A percentile compares a stretch with the other conserved stretches of the same genome.
phyloP scores from a whole-genome alignment of 2,888 invertebrate species.

The Oscheius sp. region DNA sequence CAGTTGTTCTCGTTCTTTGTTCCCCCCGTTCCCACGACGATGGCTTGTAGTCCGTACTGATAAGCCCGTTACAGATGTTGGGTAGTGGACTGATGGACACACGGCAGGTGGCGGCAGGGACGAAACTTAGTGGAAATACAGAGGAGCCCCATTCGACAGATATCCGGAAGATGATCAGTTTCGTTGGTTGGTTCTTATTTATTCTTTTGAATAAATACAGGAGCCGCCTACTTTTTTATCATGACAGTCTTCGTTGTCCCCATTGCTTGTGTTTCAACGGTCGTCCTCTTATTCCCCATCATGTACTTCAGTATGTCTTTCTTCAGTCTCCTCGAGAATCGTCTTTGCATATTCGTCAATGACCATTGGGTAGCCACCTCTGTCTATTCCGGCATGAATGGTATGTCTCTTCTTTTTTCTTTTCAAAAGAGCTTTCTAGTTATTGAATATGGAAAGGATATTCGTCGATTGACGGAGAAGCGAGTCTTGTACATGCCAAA shows the following conservation, averaged over 20 bases:
- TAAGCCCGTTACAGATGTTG: constrained; percentile 19
- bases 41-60: not conserved
- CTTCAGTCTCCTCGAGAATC: constrained; percentile 62
- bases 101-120: constrained; percentile 24
- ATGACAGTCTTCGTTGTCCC: constrained; percentile 67
- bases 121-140: constrained; percentile 21
- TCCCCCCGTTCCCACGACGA: not conserved
- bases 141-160: constrained; percentile 32
- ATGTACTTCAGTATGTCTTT: constrained; percentile 55
- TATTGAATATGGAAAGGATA: constrained; percentile 60
- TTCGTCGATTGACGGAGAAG: constrained; percentile 49
- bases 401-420: constrained; percentile 23
- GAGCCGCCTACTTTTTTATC: constrained; percentile 61
- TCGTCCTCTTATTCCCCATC: constrained; percentile 55
- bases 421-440: constrained; percentile 43
- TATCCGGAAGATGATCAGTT: constrained; percentile 32
- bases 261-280: constrained; percentile 59
- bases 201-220: too few relatives aligned
- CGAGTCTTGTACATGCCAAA: constrained; percentile 61
- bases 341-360: constrained; percentile 65
- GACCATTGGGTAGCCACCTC: constrained; percentile 65
- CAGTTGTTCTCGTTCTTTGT: not conserved
- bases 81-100: constrained; percentile 28
- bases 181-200: constrained; percentile 22
- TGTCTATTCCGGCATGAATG: constrained; percentile 56